phyloP scores from a whole-genome alignment of 2,113 vertebrate genomes.

The Cygnus buccinator region DNA sequence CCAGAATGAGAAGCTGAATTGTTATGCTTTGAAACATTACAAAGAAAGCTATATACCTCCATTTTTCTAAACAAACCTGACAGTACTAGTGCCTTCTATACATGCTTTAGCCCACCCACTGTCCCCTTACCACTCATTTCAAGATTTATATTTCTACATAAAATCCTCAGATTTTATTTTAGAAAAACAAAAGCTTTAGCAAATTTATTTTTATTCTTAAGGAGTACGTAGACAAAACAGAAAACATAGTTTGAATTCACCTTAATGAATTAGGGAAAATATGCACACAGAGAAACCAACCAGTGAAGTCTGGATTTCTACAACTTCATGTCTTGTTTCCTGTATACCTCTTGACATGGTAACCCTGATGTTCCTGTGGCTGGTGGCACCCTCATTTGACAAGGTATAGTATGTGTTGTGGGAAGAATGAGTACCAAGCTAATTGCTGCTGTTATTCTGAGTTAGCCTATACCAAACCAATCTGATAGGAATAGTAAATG shows the following conservation, averaged over 20 bases:
- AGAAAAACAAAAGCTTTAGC: neutral
- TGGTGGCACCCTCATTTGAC: neutral
- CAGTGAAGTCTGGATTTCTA: rapidly evolving
- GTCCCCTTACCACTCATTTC: neutral
- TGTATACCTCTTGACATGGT: neutral
- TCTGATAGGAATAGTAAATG: neutral
- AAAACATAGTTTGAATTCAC: neutral
- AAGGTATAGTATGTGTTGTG: neutral
- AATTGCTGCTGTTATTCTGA: neutral
- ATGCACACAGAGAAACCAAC: rapidly evolving
- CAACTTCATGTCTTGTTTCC: neutral
- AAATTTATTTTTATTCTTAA: neutral
- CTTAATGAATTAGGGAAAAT: neutral
- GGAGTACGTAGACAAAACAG: neutral
- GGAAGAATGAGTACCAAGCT: too few relatives aligned
- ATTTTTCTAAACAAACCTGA: slow-evolving; percentile 3
- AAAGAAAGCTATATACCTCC: neutral
- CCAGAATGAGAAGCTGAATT: slow-evolving; percentile 31
- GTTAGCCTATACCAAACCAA: neutral
- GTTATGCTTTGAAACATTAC: slow-evolving; percentile 27
- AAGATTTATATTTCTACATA: neutral
- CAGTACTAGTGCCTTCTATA: neutral
- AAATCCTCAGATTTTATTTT: neutral
- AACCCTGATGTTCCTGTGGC: neutral
- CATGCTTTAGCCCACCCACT: neutral